These are phyloP conservation scores for Ichneumoninae sp. DNA, from an alignment of 2,888 invertebrate genomes.

Conservation along the genomic window DNA sequence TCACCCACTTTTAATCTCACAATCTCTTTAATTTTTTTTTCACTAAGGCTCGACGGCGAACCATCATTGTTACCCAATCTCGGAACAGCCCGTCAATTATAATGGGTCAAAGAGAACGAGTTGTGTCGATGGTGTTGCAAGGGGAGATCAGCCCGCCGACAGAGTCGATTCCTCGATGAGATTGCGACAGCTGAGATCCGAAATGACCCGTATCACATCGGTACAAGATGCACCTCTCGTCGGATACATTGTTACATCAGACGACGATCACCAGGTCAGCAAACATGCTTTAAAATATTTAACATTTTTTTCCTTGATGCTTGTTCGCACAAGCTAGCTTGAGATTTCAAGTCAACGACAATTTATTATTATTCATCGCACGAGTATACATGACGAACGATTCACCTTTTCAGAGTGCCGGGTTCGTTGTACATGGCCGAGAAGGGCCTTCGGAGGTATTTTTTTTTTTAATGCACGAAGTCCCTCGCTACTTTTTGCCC, in stretches of 20 bases:
- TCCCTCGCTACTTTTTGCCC: constrained; percentile 18
- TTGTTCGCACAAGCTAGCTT: neutral
- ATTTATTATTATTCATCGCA: neutral
- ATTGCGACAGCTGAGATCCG: constrained; percentile 83
- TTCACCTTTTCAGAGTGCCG: constrained; percentile 75
- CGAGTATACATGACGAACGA: constrained; percentile 6
- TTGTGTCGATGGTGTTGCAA: constrained; percentile 72
- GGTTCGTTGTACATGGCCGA: constrained; percentile 71
- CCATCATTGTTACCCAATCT: constrained; percentile 64
- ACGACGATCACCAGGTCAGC: constrained; percentile 92
- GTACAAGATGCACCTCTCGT: constrained; percentile 86
- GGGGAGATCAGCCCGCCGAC: constrained; percentile 81
- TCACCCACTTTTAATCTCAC: constrained; percentile 17
- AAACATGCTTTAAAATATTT: constrained; percentile 31
- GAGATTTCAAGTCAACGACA: neutral
- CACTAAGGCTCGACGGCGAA: constrained; percentile 60
- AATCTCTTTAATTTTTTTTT: constrained; percentile 16
- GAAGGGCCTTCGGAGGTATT: constrained; percentile 75
- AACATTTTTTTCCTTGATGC: neutral
- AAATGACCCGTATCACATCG: constrained; percentile 84
- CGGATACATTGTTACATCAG: constrained; percentile 91
- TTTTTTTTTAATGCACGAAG: constrained; percentile 49
- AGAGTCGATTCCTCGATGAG: constrained; percentile 83
- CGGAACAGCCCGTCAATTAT: constrained; percentile 70
- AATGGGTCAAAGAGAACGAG: constrained; percentile 76